Evolutionary conservation across 2,113 vertebrate genomes (phyloP), one percentile per base, ranked within the genome.

Genomic region (Scophthalmus maximus): DNA sequence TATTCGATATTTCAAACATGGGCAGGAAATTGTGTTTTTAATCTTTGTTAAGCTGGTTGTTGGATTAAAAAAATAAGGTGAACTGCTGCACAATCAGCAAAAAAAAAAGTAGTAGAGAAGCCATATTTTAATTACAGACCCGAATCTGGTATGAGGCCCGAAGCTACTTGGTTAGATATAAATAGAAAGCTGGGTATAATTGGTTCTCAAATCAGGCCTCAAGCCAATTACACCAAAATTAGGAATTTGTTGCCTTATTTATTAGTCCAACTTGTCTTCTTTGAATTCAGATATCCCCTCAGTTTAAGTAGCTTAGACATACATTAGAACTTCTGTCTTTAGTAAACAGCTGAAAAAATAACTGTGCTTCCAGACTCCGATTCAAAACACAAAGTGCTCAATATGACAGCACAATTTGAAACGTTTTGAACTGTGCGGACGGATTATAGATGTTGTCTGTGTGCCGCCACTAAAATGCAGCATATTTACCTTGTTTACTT

Each of bases 401-500:
- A 29, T 53, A 40, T 17, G 57, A 51, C 52, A 68, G n/a, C 30
- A 1, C 62, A 32, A 22, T 55, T 78, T 20, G 52, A 58, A 70
- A 69, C 38, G 42, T 42, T 40, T 14, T 36, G 55, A 65, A 68
- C 73, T 18, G 68, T 69, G 58, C 20, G 46, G 53, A 50, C 58
- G 36, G 32, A 17, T 49, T 18, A 62, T 52, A 60, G 53, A 40
- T 69, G 11, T 8, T 58, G 3, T 51, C 22, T 67, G 68, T 46
- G 61, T 56, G 53, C 27, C 68, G 59, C 47, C 40, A 60, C 25
- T 76, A 47, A 68, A 47, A n/a, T n/a, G 23, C 17, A 14, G 32
- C 25, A 47, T 40, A 71, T 50, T 58, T 94, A 99, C 98, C 96
- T 99, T 99, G 87, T 99, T 99, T 61, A 99, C 94, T 95, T 99